Evolutionary conservation across 2,888 invertebrate genomes (phyloP).

Genomic region (Calliphora vomitoria): DNA sequence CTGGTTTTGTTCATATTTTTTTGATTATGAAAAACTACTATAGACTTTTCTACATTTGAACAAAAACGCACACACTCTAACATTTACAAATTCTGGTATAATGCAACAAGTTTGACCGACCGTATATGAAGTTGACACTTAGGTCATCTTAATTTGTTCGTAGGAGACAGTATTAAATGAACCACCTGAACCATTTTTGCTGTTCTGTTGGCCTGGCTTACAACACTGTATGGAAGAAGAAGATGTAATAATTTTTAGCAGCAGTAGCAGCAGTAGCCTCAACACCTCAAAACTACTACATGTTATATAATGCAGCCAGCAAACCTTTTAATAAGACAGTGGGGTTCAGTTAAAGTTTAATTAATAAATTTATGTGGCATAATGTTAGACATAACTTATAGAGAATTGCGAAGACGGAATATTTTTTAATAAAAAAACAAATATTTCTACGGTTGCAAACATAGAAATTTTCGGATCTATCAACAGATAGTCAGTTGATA

Average conservation of each 20-base stretch:
- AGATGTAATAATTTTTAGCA: constrained; percentile 3
- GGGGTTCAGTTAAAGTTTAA: constrained; percentile 21
- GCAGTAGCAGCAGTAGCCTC: background rate
- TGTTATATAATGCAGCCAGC: constrained; percentile 19
- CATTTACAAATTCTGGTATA: background rate
- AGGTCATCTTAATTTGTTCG: constrained; percentile 72
- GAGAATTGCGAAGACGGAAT: no score
- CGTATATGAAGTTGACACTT: constrained; percentile 69
- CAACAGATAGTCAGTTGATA: no score
- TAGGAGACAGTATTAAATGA: constrained; percentile 59
- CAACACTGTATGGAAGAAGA: background rate
- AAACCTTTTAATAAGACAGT: constrained; percentile 56
- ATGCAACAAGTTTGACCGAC: constrained; percentile 66
- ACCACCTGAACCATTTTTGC: constrained; percentile 57
- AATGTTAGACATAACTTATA: no score
- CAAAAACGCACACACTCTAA: background rate
- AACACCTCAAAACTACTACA: background rate
- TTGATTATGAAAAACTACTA: constrained; percentile 46
- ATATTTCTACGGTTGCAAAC: no score
- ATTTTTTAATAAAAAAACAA: no score
- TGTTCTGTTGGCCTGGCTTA: background rate
- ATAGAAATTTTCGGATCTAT: no score
- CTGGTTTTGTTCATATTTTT: constrained; percentile 14
- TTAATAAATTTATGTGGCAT: no score
- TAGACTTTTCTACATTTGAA: constrained; percentile 1